phyloP scores from a whole-genome alignment of 2,797 vertebrate genomes.

The Acrocephalus scirpaceus region DNA sequence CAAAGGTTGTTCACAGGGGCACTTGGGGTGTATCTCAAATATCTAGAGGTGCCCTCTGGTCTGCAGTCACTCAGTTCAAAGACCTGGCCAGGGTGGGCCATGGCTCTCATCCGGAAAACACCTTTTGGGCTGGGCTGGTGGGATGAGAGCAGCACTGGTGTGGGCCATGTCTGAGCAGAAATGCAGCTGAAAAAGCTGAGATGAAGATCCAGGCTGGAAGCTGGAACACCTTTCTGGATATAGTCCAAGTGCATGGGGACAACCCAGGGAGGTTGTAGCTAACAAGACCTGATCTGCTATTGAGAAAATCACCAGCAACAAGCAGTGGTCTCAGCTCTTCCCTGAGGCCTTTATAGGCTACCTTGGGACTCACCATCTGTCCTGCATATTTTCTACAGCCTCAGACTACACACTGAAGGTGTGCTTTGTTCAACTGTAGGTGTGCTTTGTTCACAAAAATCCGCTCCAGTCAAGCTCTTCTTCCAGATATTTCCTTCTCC shows the following conservation, averaged over 20 bases:
- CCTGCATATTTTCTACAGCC: neutral
- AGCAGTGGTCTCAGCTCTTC: neutral
- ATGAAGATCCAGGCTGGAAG: neutral
- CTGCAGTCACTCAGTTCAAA: neutral
- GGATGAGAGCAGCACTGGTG: neutral
- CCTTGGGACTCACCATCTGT: neutral
- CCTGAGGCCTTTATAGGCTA: neutral
- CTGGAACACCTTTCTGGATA: neutral
- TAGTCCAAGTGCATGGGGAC: neutral
- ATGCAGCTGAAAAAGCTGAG: neutral
- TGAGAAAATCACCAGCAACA: neutral
- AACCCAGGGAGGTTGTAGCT: accelerated
- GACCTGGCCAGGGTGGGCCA: neutral
- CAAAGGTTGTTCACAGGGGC: accelerated
- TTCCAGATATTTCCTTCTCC: neutral
- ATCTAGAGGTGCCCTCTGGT: neutral
- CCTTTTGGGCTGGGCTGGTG: accelerated
- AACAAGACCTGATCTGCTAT: neutral
- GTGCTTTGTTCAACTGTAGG: too few relatives aligned
- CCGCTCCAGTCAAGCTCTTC: neutral
- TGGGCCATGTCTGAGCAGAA: neutral
- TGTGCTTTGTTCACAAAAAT: neutral
- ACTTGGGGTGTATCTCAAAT: accelerated
- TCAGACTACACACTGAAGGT: neutral
- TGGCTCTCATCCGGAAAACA: neutral